Evolutionary conservation across 2,888 invertebrate species (phyloP).

Genomic region (Stenoptilia bipunctidactyla): DNA sequence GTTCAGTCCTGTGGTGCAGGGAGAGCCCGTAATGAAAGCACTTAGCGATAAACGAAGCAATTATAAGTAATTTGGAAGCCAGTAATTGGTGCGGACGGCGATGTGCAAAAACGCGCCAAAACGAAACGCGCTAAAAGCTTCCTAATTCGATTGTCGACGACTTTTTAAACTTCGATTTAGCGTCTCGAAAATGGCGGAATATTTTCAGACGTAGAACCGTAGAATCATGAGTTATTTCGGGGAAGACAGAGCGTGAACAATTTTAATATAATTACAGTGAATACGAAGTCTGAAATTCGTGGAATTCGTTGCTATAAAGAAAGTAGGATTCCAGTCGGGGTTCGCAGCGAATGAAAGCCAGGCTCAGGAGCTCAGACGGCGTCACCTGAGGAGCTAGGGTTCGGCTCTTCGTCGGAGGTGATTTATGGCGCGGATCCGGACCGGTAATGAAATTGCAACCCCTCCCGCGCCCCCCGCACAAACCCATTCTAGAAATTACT

Average conservation of each 20-base stretch:
- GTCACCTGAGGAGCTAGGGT: slow-evolving; percentile 62
- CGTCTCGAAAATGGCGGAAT: slow-evolving; percentile 5
- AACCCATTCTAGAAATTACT: slow-evolving; percentile 69
- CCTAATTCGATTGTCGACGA: slow-evolving; percentile 64
- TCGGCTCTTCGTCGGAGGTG: slow-evolving; percentile 64
- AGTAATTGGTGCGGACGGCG: slow-evolving; percentile 66
- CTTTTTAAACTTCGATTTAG: slow-evolving; percentile 48
- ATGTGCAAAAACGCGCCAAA: slow-evolving; percentile 65
- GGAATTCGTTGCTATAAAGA: slow-evolving; percentile 64
- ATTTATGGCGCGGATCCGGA: slow-evolving; percentile 71
- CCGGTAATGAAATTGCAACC: slow-evolving; percentile 72
- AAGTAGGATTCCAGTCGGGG: slow-evolving; percentile 44
- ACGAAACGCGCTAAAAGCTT: slow-evolving; percentile 63
- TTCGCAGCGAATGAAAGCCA: slow-evolving; percentile 47
- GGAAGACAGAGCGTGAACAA: slow-evolving; percentile 13
- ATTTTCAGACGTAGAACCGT: slow-evolving; percentile 11
- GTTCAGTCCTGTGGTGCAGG: slow-evolving; percentile 41
- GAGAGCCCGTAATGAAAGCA: slow-evolving; percentile 60
- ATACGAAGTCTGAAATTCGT: slow-evolving; percentile 31
- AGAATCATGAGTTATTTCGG: slow-evolving; percentile 22
- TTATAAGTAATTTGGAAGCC: slow-evolving; percentile 67
- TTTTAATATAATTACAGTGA: slow-evolving; percentile 1
- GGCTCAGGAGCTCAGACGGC: slow-evolving; percentile 60
- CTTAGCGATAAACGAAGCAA: slow-evolving; percentile 69
- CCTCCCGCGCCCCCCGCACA: slow-evolving; percentile 42